Evolutionary conservation across 2,797 vertebrate genomes (phyloP).

Genomic region (Cirrhinus molitorella): DNA sequence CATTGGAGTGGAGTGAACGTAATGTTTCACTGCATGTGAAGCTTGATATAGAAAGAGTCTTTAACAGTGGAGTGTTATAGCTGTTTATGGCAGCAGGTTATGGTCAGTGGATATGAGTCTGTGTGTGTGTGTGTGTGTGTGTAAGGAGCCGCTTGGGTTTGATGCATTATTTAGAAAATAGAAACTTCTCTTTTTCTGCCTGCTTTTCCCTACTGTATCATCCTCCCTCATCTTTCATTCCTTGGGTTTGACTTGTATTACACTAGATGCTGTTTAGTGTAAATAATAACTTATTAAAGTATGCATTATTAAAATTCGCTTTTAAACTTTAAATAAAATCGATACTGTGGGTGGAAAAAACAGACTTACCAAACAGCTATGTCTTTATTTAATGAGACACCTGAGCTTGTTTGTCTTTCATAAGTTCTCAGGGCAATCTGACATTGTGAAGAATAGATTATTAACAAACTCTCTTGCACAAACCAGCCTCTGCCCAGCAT

Average conservation of each 20-base stretch:
- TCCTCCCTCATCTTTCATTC: background rate
- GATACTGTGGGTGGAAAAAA: background rate
- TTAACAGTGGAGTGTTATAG: constrained; percentile 53
- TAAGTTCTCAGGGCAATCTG: background rate
- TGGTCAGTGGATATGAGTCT: constrained; percentile 35
- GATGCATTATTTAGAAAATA: constrained; percentile 28
- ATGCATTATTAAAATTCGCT: background rate
- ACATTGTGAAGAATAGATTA: background rate
- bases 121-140: constrained; percentile 16
- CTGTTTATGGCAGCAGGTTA: constrained; percentile 32
- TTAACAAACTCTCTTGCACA: background rate
- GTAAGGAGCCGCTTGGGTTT: background rate
- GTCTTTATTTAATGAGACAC: constrained; percentile 1
- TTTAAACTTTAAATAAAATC: background rate
- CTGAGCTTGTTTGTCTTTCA: constrained; percentile 7
- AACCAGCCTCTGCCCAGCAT: background rate
- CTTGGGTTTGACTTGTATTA: background rate
- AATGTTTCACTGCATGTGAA: constrained; percentile 49
- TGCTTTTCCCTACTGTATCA: background rate
- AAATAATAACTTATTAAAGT: background rate
- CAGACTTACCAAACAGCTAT: background rate
- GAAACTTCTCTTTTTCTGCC: background rate
- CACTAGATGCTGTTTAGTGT: background rate
- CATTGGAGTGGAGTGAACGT: constrained; percentile 17
- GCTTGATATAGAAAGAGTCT: constrained; percentile 41